Conservation (phyloP, 2,888 invertebrate genomes). For the Scotopteryx bipunctaria region DNA sequence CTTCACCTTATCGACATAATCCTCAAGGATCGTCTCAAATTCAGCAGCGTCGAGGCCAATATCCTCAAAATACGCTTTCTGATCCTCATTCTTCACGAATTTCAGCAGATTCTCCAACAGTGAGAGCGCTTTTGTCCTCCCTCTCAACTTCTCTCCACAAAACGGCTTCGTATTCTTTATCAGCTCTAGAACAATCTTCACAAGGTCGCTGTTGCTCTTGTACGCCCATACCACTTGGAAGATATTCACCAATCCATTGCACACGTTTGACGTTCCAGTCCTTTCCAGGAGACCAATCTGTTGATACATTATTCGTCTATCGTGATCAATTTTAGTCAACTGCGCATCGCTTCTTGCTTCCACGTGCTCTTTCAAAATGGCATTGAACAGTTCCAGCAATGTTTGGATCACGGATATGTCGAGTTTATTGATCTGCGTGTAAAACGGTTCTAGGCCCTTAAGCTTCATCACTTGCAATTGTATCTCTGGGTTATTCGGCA, state of each 20-base stretch:
- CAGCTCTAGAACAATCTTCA: constrained; percentile 51
- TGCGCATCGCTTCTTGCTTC: constrained; percentile 44
- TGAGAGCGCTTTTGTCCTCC: constrained; percentile 47
- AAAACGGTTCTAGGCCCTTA: constrained; percentile 66
- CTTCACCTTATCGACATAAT: constrained; percentile 50
- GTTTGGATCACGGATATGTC: constrained; percentile 49
- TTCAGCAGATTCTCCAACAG: constrained; percentile 50
- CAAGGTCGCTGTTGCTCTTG: constrained; percentile 41
- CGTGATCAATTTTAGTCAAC: constrained; percentile 43
- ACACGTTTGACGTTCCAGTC: constrained; percentile 53
- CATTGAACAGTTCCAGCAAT: constrained; percentile 63
- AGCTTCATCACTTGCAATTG: constrained; percentile 67
- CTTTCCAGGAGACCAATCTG: constrained; percentile 65
- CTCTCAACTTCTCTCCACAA: constrained; percentile 51
- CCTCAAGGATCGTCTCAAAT: constrained; percentile 44
- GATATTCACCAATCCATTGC: constrained; percentile 62
- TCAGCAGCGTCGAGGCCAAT: constrained; percentile 47
- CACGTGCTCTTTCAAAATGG: constrained; percentile 64
- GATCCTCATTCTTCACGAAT: constrained; percentile 43
- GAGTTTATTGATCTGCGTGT: constrained; percentile 57
- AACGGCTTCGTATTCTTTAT: constrained; percentile 57
- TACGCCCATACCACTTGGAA: constrained; percentile 49
- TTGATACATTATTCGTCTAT: constrained; percentile 53
- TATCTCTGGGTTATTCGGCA: constrained; percentile 62
- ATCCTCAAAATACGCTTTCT: constrained; percentile 39